Conservation (phyloP, 2,113 vertebrate species). For the Diadophis punctatus region DNA sequence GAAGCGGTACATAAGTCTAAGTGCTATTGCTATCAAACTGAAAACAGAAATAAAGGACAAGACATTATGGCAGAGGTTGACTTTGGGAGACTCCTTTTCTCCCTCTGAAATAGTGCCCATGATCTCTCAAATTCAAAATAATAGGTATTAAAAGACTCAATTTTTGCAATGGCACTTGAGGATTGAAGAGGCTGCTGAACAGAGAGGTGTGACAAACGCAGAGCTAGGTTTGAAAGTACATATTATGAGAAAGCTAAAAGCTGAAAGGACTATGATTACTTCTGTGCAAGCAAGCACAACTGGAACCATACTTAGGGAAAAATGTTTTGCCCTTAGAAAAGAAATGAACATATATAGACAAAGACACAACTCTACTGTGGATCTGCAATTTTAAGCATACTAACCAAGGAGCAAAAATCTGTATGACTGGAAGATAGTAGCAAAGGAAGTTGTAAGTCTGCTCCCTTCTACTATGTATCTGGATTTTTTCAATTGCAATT, state of each 20-base stretch:
- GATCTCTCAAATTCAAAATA: not conserved
- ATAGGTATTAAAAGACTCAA: not conserved
- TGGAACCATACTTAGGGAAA: not conserved
- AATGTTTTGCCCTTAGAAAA: not conserved
- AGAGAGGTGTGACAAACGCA: not conserved
- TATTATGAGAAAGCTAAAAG: not conserved
- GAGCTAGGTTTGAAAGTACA: not conserved
- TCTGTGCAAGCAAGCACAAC: not conserved
- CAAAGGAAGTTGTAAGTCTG: not conserved
- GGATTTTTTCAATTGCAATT: not conserved
- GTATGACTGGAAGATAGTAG: not conserved
- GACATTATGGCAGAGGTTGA: not conserved
- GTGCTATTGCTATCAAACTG: conserved; percentile 37
- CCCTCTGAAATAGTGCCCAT: not conserved
- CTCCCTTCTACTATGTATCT: not conserved
- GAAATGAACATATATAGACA: not conserved
- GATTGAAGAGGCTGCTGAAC: not conserved
- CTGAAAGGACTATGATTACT: not conserved
- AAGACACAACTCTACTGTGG: not conserved
- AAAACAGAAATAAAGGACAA: conserved; percentile 48
- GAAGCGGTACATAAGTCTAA: no score
- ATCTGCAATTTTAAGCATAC: not conserved
- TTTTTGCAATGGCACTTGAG: not conserved
- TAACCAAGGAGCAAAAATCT: not conserved
- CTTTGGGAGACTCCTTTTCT: not conserved